Evolutionary conservation across 2,113 vertebrate genomes (phyloP).

Genomic region (Ceratotherium simum): DNA sequence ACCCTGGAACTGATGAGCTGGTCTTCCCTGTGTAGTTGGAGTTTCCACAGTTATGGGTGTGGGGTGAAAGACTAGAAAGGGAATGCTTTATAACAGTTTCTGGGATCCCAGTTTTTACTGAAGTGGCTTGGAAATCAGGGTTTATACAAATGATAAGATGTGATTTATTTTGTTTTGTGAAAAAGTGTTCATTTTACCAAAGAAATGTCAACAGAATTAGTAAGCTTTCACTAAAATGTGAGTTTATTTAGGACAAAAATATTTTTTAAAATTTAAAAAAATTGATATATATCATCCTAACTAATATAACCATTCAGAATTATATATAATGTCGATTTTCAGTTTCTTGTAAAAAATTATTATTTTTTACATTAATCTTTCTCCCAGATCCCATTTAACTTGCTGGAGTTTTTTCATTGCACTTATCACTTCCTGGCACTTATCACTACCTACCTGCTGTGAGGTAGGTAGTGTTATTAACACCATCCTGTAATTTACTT

Average conservation of each 20-base stretch:
- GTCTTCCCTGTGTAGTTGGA: not conserved
- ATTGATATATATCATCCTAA: not conserved
- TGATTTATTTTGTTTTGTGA: constrained; percentile 35
- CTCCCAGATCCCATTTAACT: not conserved
- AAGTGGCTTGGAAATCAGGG: constrained; percentile 3
- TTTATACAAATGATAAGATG: not conserved
- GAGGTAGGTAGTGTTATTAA: no score
- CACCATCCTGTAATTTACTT: not conserved
- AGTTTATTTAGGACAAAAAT: constrained; percentile 8
- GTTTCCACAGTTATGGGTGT: not conserved
- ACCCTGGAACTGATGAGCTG: not conserved
- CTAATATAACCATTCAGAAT: not conserved
- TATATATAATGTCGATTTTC: not conserved
- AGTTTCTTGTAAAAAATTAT: not conserved
- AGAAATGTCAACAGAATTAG: constrained; percentile 1
- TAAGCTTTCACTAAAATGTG: not conserved
- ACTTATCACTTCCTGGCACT: not conserved
- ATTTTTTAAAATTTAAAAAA: not conserved
- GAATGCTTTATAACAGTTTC: not conserved
- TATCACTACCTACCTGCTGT: no score
- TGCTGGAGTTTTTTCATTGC: not conserved
- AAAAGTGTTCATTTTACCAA: constrained; percentile 6
- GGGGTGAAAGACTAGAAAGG: not conserved
- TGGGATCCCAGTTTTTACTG: not conserved
- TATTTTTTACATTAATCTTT: constrained; percentile 21